These are phyloP conservation scores for Aphidius gifuensis DNA, from an alignment of 1,140 invertebrate species.

Conservation along the genomic window DNA sequence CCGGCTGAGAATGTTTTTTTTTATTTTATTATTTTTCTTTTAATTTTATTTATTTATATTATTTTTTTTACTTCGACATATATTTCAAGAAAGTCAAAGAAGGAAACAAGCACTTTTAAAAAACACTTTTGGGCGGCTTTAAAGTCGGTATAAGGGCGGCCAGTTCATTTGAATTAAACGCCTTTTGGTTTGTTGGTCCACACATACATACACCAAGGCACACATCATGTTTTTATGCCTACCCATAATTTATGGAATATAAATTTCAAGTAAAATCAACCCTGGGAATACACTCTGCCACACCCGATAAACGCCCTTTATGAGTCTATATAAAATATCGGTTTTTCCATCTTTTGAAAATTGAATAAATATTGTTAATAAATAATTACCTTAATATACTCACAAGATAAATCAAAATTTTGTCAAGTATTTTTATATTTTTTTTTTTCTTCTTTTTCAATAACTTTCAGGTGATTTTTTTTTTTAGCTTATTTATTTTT, in stretches of 20 bases:
- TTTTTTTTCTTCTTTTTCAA: too few relatives aligned
- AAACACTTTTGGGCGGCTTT: conserved; percentile 21
- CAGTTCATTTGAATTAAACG: conserved; percentile 26
- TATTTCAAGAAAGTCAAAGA: too few relatives aligned
- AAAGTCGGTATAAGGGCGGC: conserved; percentile 22
- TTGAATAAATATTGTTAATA: too few relatives aligned
- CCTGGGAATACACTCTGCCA: conserved; percentile 14
- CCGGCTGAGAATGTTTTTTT: neutral
- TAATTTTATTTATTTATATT: too few relatives aligned
- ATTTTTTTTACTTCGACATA: too few relatives aligned
- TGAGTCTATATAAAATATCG: neutral
- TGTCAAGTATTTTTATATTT: too few relatives aligned
- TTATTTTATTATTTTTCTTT: neutral
- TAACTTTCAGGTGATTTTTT: too few relatives aligned
- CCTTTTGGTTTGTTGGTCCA: neutral
- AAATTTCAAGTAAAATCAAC: conserved; percentile 28
- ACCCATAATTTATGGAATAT: conserved; percentile 28
- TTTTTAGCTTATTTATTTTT: too few relatives aligned
- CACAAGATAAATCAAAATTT: too few relatives aligned
- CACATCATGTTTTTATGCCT: conserved; percentile 13
- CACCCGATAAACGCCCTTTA: conserved; percentile 17
- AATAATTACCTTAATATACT: too few relatives aligned
- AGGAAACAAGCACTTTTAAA: conserved; percentile 10
- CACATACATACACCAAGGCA: neutral
- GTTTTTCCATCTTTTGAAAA: too few relatives aligned